Evolutionary conservation across 2,113 vertebrate genomes (phyloP).

Genomic region (Rhinoderma darwinii): DNA sequence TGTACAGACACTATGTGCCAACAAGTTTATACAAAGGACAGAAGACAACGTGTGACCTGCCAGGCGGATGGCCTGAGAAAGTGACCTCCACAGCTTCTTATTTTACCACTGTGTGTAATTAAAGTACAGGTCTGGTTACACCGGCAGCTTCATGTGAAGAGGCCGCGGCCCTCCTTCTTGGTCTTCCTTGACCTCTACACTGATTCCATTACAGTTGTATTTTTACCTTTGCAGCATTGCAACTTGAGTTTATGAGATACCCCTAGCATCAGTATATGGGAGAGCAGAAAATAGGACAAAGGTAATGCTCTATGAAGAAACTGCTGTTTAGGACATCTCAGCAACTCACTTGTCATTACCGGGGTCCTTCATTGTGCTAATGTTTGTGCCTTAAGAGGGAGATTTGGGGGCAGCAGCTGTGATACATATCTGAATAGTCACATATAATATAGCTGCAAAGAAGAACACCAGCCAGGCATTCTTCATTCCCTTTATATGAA

Average conservation of each 20-base stretch:
- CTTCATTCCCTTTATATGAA: not conserved
- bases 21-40: slow-evolving; percentile 48
- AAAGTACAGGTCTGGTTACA: slow-evolving; percentile 66
- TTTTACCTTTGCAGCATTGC: slow-evolving; percentile 73
- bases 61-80: slow-evolving; percentile 65
- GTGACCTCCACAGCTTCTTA: slow-evolving; percentile 69
- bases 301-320: not conserved
- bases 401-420: slow-evolving; percentile 25
- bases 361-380: not conserved
- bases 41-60: slow-evolving; percentile 31
- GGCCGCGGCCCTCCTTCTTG: slow-evolving; percentile 56
- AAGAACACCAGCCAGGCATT: slow-evolving; percentile 1
- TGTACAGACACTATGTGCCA: slow-evolving; percentile 65
- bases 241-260: slow-evolving; percentile 54
- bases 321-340: not conserved
- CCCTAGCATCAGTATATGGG: not conserved
- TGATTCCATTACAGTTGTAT: slow-evolving; percentile 64
- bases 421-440: slow-evolving; percentile 14
- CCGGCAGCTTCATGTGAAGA: slow-evolving; percentile 68
- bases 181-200: slow-evolving; percentile 65
- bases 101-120: slow-evolving; percentile 63
- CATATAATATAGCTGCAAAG: not conserved
- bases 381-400: slow-evolving; percentile 14
- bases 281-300: not conserved
- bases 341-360: slow-evolving; percentile 9